Conservation (phyloP, 2,797 vertebrate species). For the Helostoma temminkii region DNA sequence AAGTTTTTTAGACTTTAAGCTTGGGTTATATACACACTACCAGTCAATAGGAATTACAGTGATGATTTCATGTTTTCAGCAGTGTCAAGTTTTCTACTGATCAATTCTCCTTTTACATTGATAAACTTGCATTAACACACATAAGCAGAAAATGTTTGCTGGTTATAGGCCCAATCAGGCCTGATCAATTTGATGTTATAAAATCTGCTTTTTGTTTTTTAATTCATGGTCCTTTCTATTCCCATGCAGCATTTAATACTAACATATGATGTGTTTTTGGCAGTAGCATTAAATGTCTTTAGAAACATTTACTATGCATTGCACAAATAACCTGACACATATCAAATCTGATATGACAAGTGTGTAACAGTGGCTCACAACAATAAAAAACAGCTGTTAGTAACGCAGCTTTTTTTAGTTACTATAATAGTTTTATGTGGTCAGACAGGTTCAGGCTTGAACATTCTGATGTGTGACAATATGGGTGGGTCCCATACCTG, state of each 20-base stretch:
- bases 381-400: not conserved
- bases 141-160: no score
- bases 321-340: not conserved
- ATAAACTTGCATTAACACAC: no score
- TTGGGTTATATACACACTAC: not conserved
- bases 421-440: not conserved
- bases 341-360: not conserved
- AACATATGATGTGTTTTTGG: not conserved
- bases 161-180: no score
- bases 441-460: conserved; percentile 15
- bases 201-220: no score
- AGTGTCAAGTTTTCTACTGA: no score
- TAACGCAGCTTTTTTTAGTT: not conserved
- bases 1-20: not conserved
- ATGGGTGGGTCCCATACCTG: conserved; percentile 26
- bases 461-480: conserved; percentile 21
- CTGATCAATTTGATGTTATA: no score
- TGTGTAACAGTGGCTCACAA: not conserved
- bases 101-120: no score
- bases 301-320: not conserved
- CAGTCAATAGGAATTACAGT: no score
- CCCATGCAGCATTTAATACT: not conserved
- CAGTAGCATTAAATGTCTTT: not conserved
- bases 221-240: not conserved
- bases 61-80: no score